phyloP scores from a whole-genome alignment of 2,888 invertebrate genomes.

The Cephus runcator region DNA sequence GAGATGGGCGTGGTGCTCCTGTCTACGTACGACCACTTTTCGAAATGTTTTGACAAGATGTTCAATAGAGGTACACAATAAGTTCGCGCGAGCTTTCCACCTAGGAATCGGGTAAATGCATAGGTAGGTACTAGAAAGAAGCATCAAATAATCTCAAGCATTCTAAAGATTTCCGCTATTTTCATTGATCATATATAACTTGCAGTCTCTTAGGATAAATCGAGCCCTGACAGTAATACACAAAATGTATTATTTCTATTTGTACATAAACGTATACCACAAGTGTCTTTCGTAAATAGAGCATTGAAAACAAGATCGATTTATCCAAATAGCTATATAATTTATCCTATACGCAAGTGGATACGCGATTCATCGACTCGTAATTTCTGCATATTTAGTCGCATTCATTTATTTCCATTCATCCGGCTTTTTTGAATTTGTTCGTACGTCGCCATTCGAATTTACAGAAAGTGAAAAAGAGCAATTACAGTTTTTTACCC shows the following conservation, averaged over 20 bases:
- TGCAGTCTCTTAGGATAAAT: not conserved
- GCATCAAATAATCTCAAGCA: not conserved
- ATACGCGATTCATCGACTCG: not conserved
- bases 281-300: not conserved
- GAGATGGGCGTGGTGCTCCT: constrained; percentile 18
- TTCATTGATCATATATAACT: not conserved
- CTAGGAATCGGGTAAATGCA: not conserved
- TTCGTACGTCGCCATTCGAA: not conserved
- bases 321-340: not conserved
- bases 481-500: not conserved
- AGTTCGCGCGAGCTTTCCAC: constrained; percentile 15
- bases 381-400: not conserved
- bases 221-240: not conserved
- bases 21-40: constrained; percentile 24
- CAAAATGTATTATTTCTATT: not conserved
- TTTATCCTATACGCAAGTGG: not conserved
- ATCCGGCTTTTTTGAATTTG: not conserved
- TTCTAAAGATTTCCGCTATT: not conserved
- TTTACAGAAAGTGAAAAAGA: not conserved
- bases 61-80: constrained; percentile 29
- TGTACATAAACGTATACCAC: not conserved
- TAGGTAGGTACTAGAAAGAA: not conserved
- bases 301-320: not conserved
- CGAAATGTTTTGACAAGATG: constrained; percentile 59
- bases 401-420: not conserved